A percentile compares a stretch with the other conserved stretches of the same genome.
Conservation (phyloP, 2,113 vertebrate species). For the Nansenia antarctica region DNA sequence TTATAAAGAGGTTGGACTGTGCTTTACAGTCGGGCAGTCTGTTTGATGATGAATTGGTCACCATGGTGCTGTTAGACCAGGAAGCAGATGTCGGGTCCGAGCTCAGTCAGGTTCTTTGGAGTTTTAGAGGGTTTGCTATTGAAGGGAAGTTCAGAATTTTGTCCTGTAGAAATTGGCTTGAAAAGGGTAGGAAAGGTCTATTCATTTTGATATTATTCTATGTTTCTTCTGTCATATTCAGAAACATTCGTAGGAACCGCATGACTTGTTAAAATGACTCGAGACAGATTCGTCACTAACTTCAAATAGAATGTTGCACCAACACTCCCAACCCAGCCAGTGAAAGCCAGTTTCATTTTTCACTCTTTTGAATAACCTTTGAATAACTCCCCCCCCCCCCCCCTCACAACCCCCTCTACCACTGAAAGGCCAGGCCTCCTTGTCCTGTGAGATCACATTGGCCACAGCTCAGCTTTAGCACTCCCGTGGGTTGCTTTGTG, state of each 20-base stretch:
- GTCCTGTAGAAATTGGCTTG: neutral
- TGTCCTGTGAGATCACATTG: conserved; percentile 36
- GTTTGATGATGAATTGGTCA: conserved; percentile 32
- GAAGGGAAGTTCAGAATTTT: neutral
- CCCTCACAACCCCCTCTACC: neutral
- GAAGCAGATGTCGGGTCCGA: conserved; percentile 1
- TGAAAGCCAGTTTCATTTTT: conserved; percentile 20
- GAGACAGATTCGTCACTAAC: conserved; percentile 53
- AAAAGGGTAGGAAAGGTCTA: neutral
- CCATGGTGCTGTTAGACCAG: conserved; percentile 17
- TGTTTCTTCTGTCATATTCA: neutral
- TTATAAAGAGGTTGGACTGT: conserved; percentile 21
- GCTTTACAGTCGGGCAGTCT: conserved; percentile 17
- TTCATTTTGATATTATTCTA: neutral
- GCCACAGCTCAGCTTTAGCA: conserved; percentile 9
- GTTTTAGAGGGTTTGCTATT: neutral
- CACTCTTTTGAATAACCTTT: conserved; percentile 24
- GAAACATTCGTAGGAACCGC: neutral
- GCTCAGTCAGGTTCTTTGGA: neutral
- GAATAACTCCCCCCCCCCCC: conserved; percentile 24
- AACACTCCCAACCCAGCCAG: neutral
- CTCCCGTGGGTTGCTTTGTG: neutral
- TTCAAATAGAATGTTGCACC: conserved; percentile 52
- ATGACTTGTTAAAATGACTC: conserved; percentile 17
- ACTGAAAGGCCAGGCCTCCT: conserved; percentile 45